A percentile compares a stretch with the other conserved stretches of the same genome.
Evolutionary conservation across 2,113 vertebrate species (phyloP).

Genomic region (Phoenicopterus ruber): DNA sequence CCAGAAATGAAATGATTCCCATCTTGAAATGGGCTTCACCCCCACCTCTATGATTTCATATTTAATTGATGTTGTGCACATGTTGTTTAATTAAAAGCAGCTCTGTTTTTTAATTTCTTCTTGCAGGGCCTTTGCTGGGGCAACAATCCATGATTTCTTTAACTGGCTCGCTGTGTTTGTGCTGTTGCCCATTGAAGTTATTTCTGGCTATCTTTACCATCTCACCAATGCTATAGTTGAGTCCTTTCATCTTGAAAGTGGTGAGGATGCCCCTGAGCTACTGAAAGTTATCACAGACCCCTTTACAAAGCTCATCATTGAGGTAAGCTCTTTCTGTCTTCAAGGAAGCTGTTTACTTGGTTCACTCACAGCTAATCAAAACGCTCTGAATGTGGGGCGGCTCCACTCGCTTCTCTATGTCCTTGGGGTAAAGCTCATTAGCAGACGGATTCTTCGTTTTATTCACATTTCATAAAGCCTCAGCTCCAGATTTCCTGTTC

Average conservation of each 20-base stretch:
- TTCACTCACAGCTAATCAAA: background rate
- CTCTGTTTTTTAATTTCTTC: background rate
- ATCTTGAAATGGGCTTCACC: background rate
- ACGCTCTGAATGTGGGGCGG: background rate
- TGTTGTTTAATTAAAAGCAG: background rate
- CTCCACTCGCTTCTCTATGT: background rate
- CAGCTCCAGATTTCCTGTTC: background rate
- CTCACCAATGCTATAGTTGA: slow-evolving; percentile 82
- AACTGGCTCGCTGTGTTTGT: slow-evolving; percentile 94
- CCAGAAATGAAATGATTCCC: background rate
- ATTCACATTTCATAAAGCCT: background rate
- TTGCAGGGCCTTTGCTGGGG: slow-evolving; percentile 89
- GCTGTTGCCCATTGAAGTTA: slow-evolving; percentile 86
- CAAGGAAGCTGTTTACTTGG: background rate
- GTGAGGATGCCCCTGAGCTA: slow-evolving; percentile 88
- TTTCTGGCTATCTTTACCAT: slow-evolving; percentile 82
- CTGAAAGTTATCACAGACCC: slow-evolving; percentile 96
- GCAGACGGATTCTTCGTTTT: background rate
- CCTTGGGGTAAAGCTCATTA: background rate
- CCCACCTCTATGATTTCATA: background rate
- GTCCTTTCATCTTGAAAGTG: slow-evolving; percentile 82
- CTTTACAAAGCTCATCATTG: slow-evolving; percentile 88
- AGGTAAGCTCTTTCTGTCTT: slow-evolving; percentile 74
- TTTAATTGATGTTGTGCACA: background rate
- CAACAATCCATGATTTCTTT: slow-evolving; percentile 96